phyloP scores from a whole-genome alignment of 2,888 invertebrate species.

The Coelinius sp. region DNA sequence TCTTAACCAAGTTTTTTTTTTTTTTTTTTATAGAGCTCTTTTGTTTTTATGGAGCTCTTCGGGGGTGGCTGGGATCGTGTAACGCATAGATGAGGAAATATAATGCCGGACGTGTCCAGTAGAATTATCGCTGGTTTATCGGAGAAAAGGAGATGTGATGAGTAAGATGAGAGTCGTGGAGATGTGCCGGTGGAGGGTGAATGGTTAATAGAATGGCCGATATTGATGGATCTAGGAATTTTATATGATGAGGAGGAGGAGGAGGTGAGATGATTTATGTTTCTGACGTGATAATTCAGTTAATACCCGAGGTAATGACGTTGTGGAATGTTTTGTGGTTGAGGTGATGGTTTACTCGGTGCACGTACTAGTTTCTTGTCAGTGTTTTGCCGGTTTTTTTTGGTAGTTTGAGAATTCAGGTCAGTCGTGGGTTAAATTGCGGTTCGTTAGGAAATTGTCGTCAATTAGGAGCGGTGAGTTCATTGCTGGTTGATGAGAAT shows the following conservation, averaged over 20 bases:
- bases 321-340: no score
- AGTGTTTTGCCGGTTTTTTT: background rate
- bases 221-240: no score
- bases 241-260: no score
- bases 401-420: background rate
- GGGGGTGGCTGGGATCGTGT: background rate
- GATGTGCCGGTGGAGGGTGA: background rate
- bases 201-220: background rate
- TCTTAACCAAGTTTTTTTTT: background rate
- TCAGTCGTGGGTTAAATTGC: background rate
- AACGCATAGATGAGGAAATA: background rate
- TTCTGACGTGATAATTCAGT: no score
- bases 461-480: background rate
- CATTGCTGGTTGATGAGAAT: background rate
- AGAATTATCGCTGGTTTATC: background rate
- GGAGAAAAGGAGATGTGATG: background rate
- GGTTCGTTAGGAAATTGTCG: background rate
- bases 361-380: background rate
- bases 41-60: background rate
- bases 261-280: no score
- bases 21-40: background rate
- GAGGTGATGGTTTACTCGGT: no score
- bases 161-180: slow-evolving; percentile 25
- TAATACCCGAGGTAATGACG: no score
- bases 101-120: background rate